Evolutionary conservation across 2,888 invertebrate species (phyloP).

Genomic region (Caenorhabditis parvicauda): DNA sequence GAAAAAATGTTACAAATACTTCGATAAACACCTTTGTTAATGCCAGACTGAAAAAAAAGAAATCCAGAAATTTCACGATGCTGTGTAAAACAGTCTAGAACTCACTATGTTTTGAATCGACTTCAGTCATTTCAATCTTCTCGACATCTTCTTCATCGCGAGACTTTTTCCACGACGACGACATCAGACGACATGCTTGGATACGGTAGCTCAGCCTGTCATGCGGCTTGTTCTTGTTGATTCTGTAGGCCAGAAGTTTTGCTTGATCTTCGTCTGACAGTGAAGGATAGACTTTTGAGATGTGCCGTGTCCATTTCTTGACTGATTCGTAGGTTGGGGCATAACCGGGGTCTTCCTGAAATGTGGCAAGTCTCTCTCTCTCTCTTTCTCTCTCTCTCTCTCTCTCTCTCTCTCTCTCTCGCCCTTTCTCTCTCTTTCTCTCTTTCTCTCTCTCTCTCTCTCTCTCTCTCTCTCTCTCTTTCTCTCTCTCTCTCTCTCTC

Average conservation of each 20-base stretch:
- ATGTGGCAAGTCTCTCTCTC: constrained; percentile 10
- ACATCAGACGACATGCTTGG: constrained; percentile 62
- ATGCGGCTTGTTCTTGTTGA: constrained; percentile 67
- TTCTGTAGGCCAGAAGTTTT: constrained; percentile 68
- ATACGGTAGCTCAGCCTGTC: constrained; percentile 70
- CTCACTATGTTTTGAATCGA: constrained; percentile 7
- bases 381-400: constrained; percentile 6
- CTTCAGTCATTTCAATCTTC: constrained; percentile 11
- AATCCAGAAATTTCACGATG: neutral
- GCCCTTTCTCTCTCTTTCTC: constrained; percentile 2
- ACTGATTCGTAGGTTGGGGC: constrained; percentile 24
- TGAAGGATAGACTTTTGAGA: constrained; percentile 38
- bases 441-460: too few species aligned
- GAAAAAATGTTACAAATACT: too few species aligned
- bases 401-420: constrained; percentile 12
- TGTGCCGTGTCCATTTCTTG: constrained; percentile 32
- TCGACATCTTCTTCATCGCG: constrained; percentile 32
- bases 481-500: too few species aligned
- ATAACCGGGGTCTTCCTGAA: constrained; percentile 6
- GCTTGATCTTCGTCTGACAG: constrained; percentile 50
- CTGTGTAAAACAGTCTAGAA: neutral
- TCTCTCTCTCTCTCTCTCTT: too few species aligned
- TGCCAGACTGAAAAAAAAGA: too few species aligned
- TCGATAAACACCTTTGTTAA: too few species aligned
- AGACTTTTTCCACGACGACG: constrained; percentile 39